These are phyloP conservation scores for Physella acuta DNA, from an alignment of 1,140 invertebrate genomes.

Conservation along the genomic window DNA sequence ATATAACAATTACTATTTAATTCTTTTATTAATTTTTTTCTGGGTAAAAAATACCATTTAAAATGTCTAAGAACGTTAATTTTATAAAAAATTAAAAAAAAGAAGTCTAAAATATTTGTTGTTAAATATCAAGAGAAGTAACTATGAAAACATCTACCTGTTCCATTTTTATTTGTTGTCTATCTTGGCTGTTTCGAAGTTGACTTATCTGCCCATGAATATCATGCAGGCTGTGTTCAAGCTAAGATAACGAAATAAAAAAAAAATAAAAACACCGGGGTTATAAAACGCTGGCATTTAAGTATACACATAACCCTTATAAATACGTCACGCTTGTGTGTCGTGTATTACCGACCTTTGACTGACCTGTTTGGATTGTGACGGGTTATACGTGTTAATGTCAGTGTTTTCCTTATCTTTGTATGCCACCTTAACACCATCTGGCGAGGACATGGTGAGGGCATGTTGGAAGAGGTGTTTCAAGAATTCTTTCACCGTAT, in stretches of 20 bases:
- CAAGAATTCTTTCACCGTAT: conserved; percentile 24
- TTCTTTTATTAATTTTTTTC: background rate
- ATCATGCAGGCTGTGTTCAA: conserved; percentile 22
- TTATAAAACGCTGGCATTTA: no score
- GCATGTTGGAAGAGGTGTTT: conserved; percentile 25
- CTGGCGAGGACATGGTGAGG: conserved; percentile 17
- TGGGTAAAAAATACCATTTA: no score
- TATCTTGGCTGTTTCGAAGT: conserved; percentile 19
- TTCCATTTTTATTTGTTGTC: conserved; percentile 22
- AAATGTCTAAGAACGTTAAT: no score
- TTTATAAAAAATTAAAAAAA: no score
- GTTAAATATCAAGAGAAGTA: background rate
- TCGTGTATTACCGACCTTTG: no score
- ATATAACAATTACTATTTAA: background rate
- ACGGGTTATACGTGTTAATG: conserved; percentile 24
- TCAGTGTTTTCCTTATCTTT: conserved; percentile 6
- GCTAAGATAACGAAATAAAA: no score
- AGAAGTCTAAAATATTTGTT: no score
- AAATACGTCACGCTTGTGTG: no score
- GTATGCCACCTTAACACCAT: background rate
- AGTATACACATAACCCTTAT: no score
- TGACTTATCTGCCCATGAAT: conserved; percentile 21
- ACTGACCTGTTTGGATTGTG: conserved; percentile 19
- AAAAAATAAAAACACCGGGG: no score
- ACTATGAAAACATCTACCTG: conserved; percentile 7